Evolutionary conservation across 2,797 vertebrate species (phyloP).

Genomic region (Coregonus ussuriensis): DNA sequence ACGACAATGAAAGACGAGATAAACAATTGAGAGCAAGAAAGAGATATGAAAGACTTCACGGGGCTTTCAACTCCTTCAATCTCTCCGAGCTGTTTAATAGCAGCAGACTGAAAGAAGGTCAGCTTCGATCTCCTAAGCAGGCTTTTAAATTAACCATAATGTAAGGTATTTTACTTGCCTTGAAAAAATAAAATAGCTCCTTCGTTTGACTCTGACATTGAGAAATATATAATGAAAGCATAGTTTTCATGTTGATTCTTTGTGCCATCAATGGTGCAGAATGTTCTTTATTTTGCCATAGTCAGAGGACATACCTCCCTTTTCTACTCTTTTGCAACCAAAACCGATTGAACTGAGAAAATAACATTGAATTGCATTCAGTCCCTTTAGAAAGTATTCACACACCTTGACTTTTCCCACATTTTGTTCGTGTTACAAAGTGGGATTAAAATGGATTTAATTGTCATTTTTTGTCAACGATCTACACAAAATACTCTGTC

Average conservation of each 20-base stretch:
- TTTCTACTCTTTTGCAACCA: neutral
- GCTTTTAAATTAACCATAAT: conserved; percentile 33
- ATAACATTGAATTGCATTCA: neutral
- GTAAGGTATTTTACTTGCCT: conserved; percentile 15
- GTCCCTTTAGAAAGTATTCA: too few relatives aligned
- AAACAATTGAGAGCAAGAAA: neutral
- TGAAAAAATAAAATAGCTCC: neutral
- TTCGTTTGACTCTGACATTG: conserved; percentile 11
- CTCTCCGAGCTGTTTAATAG: conserved; percentile 29
- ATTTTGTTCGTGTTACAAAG: too few relatives aligned
- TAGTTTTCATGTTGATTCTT: neutral
- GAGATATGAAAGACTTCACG: neutral
- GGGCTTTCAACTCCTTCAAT: conserved; percentile 17
- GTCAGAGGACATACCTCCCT: neutral
- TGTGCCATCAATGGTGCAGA: neutral
- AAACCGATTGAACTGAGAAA: neutral
- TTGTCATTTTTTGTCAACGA: too few relatives aligned
- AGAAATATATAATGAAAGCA: neutral
- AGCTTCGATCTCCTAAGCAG: conserved; percentile 37
- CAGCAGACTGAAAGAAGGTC: conserved; percentile 38
- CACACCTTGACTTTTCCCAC: too few relatives aligned
- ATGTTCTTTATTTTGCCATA: neutral
- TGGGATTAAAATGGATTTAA: too few relatives aligned
- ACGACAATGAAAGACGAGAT: neutral
- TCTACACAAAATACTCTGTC: too few relatives aligned